These are phyloP conservation scores for Nomada ruficornis DNA, from an alignment of 2,888 invertebrate species.

Conservation along the genomic window DNA sequence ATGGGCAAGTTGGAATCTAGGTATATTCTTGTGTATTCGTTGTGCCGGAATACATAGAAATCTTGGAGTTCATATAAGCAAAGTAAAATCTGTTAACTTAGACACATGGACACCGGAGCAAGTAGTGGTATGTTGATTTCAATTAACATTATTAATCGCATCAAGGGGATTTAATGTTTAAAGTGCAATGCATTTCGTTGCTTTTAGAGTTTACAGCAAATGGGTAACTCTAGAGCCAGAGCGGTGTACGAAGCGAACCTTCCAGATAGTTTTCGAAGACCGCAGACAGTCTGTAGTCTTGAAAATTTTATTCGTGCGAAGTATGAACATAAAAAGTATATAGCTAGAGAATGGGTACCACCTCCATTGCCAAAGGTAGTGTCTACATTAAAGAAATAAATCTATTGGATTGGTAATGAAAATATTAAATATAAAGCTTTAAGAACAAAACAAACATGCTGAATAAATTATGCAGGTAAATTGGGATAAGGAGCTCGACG, in stretches of 20 bases:
- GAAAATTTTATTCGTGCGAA: slow-evolving; percentile 99
- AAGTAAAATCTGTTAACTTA: slow-evolving; percentile 98
- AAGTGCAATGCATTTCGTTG: not conserved
- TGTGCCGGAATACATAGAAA: slow-evolving; percentile 99
- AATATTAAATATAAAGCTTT: not conserved
- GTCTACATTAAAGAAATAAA: slow-evolving; percentile 6
- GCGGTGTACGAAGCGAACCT: slow-evolving; percentile 99
- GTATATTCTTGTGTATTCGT: slow-evolving; percentile 98
- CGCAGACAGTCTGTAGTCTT: slow-evolving; percentile 96
- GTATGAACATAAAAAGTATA: slow-evolving; percentile 99
- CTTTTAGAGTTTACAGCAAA: slow-evolving; percentile 92
- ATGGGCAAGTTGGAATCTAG: slow-evolving; percentile 99
- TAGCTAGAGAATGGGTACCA: slow-evolving; percentile 98
- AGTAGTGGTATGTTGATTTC: slow-evolving; percentile 89
- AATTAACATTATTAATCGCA: not conserved
- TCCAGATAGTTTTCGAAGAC: slow-evolving; percentile 97
- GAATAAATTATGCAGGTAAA: slow-evolving; percentile 81
- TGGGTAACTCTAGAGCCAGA: slow-evolving; percentile 98
- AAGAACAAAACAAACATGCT: not conserved
- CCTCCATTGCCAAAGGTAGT: slow-evolving; percentile 92
- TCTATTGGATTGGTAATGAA: not conserved
- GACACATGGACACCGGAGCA: slow-evolving; percentile 99
- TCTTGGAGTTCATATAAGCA: slow-evolving; percentile 99
- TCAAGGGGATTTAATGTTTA: not conserved
- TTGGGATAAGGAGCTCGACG: slow-evolving; percentile 95